A percentile compares a stretch with the other conserved stretches of the same genome.
phyloP scores from a whole-genome alignment of 1,140 invertebrate genomes.

The Magallana angulata region DNA sequence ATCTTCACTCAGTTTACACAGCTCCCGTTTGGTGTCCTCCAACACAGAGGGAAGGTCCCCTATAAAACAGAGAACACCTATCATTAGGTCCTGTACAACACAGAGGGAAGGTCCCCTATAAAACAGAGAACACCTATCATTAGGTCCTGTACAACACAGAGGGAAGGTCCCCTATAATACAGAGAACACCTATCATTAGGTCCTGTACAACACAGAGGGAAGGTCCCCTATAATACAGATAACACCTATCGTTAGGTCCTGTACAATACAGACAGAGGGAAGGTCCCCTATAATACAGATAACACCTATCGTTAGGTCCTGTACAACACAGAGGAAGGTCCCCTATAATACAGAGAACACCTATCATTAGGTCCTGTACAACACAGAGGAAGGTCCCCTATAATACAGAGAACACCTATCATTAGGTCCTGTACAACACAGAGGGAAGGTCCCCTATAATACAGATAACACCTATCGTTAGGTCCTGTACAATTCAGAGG shows the following conservation, averaged over 20 bases:
- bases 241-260: no score
- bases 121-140: no score
- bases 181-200: no score
- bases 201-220: slow-evolving; percentile 64
- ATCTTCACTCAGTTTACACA: slow-evolving; percentile 77
- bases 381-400: slow-evolving; percentile 75
- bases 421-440: slow-evolving; percentile 56
- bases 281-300: slow-evolving; percentile 69
- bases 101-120: no score
- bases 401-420: background rate
- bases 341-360: slow-evolving; percentile 58
- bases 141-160: slow-evolving; percentile 19
- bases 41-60: slow-evolving; percentile 76
- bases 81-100: no score
- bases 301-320: no score
- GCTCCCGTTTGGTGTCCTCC: slow-evolving; percentile 83
- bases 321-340: slow-evolving; percentile 73
- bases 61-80: slow-evolving; percentile 40
- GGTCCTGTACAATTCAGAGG: slow-evolving; percentile 64
- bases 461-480: no score
- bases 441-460: slow-evolving; percentile 74
- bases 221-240: slow-evolving; percentile 69
- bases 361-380: slow-evolving; percentile 37
- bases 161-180: slow-evolving; percentile 72
- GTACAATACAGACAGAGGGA: slow-evolving; percentile 60